Base-by-base conservation (phyloP, 2,113 vertebrate species). In the Pampusana beccarii region DNA sequence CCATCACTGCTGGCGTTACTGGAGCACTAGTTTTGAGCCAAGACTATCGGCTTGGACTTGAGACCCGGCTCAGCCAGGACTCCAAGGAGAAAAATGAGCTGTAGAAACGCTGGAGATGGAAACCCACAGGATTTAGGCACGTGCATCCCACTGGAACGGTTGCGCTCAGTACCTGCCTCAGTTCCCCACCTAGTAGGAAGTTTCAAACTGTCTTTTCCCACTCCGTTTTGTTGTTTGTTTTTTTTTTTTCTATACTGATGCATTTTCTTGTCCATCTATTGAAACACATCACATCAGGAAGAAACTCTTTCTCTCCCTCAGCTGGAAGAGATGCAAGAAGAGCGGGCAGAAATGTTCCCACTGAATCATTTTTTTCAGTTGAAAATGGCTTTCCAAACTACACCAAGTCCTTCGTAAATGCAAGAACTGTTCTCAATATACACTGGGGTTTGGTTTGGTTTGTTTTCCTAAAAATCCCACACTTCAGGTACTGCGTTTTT, bases 281-380 rank as follows among this genome's bases (percentile, higher is more conserved):
- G 79, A 80, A 93, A 80, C 36, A 44, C 44, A 88, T 42, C 48
- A 19, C 51, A 46, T 46, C 8, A 18, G 44, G 44, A 46, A 46
- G 44, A 46, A 46, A 46, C 44, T 46, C 44, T 46, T 46, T 9
- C 44, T 46, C 48, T 53, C 31, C 64, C 65, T 78, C 28, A 2
- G 25, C 54, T 42, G 57, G 87, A 75, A 87, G 86, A 90, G 89
- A 61, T 85, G 78, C 61, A 65, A 65, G 57, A 24, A 31, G 48
- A 53, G 73, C 48, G 86, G 91, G 65, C 89, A 65, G 91, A 69
- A 86, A 57, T 92, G 78, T 91, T 81, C 83, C 86, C 77, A 54
- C 51, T 67, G 48, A 88, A 88, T 75, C 14, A 5, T 31, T 78
- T 64, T 94, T 71, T 87, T 85, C 42, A 40, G 60, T 24, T 40